phyloP scores from a whole-genome alignment of 2,888 invertebrate genomes.

The Lasioglossum figueresi region DNA sequence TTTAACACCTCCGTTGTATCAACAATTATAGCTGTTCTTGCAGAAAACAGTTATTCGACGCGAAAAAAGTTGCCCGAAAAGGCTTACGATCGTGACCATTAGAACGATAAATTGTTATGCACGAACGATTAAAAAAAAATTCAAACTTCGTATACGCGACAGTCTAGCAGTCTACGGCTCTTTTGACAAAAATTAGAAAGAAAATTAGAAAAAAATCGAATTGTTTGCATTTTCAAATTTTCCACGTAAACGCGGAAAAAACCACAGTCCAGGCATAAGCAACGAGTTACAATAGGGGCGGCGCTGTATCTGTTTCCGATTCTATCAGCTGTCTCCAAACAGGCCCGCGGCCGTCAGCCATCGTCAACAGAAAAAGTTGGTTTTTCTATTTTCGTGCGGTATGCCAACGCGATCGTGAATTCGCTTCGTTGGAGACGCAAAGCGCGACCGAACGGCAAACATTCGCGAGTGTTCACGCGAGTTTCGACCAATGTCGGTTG shows the following conservation, averaged over 20 bases:
- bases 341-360: not conserved
- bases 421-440: conserved; percentile 5
- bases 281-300: not conserved
- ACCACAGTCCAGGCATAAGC: not conserved
- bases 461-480: not conserved
- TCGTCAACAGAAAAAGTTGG: not conserved
- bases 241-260: not conserved
- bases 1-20: not conserved
- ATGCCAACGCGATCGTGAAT: not conserved
- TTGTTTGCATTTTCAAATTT: not conserved
- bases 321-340: conserved; percentile 1
- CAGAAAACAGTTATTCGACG: not conserved
- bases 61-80: no score
- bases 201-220: not conserved
- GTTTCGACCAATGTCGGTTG: not conserved
- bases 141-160: no score
- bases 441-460: not conserved
- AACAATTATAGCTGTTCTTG: not conserved
- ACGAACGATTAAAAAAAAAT: not conserved
- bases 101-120: not conserved
- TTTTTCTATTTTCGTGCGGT: not conserved
- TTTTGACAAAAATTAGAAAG: not conserved
- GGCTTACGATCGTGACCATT: not conserved
- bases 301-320: not conserved
- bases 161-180: no score